Conservation (phyloP, 2,797 vertebrate genomes). For the Anguilla megastoma region DNA sequence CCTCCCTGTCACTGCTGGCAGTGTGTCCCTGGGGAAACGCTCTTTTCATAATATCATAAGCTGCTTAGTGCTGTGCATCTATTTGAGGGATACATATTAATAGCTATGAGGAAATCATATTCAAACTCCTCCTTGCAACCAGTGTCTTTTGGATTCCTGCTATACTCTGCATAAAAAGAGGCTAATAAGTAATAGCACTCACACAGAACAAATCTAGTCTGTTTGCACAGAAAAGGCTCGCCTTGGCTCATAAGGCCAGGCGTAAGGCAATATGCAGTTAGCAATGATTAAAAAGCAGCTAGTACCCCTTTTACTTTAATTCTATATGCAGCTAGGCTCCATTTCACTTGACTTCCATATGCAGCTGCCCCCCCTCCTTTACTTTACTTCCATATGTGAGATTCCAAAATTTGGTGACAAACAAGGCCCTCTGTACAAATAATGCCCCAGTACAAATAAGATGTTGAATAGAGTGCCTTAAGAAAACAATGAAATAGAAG, state of each 20-base stretch:
- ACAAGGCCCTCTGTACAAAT: background rate
- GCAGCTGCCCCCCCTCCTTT: background rate
- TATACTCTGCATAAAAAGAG: constrained; percentile 83
- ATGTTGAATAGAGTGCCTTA: background rate
- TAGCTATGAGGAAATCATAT: constrained; percentile 88
- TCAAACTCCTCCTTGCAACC: constrained; percentile 84
- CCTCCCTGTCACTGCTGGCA: constrained; percentile 84
- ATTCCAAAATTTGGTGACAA: background rate
- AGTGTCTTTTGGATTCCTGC: constrained; percentile 82
- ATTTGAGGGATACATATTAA: constrained; percentile 91
- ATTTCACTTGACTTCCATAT: too few relatives aligned
- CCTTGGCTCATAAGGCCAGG: constrained; percentile 73
- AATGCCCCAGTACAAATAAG: background rate
- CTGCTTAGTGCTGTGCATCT: constrained; percentile 86
- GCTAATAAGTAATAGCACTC: constrained; percentile 80
- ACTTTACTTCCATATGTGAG: background rate
- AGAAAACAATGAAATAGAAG: background rate
- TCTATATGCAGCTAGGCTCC: background rate
- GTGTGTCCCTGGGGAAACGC: constrained; percentile 87
- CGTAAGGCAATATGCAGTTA: constrained; percentile 67
- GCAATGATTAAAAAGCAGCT: constrained; percentile 59
- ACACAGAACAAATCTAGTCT: constrained; percentile 78
- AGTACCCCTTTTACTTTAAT: constrained; percentile 4
- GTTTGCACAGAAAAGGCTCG: constrained; percentile 74
- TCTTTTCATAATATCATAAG: constrained; percentile 90